A percentile compares a stretch with the other conserved stretches of the same genome.
phyloP scores from a whole-genome alignment of 2,888 invertebrate genomes.

The Cerceris ruficornis region DNA sequence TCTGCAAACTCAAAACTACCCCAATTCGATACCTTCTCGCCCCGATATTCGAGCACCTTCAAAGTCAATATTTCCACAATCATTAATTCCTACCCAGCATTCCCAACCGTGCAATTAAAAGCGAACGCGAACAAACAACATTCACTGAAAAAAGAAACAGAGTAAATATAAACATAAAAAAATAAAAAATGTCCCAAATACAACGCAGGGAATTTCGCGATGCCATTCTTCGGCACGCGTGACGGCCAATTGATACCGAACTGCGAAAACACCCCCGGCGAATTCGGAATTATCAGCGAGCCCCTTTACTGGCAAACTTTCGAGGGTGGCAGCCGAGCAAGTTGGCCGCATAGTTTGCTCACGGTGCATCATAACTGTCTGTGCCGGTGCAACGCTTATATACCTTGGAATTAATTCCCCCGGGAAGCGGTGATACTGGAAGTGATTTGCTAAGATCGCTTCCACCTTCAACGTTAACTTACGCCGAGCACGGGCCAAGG shows the following conservation, averaged over 20 bases:
- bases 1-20: no score
- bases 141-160: no score
- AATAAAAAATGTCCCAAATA: no score
- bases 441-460: constrained; percentile 3
- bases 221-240: background rate
- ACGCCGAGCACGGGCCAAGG: constrained; percentile 1
- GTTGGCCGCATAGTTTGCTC: background rate
- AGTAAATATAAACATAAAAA: no score
- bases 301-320: background rate
- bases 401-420: background rate
- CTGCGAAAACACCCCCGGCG: background rate
- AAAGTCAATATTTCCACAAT: no score
- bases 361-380: background rate
- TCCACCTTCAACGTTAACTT: background rate
- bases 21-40: no score
- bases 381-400: background rate
- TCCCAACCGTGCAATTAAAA: no score
- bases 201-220: background rate
- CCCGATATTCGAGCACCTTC: no score
- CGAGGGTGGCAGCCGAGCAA: background rate
- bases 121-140: no score
- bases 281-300: background rate
- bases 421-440: background rate
- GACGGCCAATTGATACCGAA: background rate
- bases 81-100: no score